Evolutionary conservation across 2,888 invertebrate species (phyloP).

Genomic region (Eupithecia inturbata): DNA sequence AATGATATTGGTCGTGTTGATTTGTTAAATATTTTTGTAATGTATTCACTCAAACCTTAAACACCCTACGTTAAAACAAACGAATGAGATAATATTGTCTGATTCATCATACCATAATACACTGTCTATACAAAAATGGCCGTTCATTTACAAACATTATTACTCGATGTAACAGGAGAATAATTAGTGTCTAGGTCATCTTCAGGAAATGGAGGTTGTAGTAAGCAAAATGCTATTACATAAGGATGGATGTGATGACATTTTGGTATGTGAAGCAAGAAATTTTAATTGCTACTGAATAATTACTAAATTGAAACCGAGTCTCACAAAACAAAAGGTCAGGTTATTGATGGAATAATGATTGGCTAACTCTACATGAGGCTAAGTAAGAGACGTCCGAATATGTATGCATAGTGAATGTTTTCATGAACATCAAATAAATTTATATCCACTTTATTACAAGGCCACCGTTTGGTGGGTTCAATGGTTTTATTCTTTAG

Average conservation of each 20-base stretch:
- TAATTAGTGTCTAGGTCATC: conserved; percentile 39
- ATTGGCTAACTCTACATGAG: background rate
- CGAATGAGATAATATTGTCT: conserved; percentile 1
- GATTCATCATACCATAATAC: background rate
- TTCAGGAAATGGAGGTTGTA: conserved; percentile 18
- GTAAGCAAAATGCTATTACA: conserved; percentile 22
- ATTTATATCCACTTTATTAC: background rate
- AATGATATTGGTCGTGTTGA: background rate
- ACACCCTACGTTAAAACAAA: background rate
- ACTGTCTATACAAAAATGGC: conserved; percentile 19
- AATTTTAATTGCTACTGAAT: conserved; percentile 17
- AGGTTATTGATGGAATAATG: background rate
- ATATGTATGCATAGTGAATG: background rate
- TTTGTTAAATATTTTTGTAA: background rate
- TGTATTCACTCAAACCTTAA: background rate
- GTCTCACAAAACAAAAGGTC: background rate
- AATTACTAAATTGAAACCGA: background rate
- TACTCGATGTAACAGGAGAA: conserved; percentile 37
- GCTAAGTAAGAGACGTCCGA: background rate
- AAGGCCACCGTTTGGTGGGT: background rate
- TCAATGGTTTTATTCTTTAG: too few relatives aligned
- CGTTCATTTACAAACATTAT: conserved; percentile 25
- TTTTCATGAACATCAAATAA: background rate
- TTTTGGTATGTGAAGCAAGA: conserved; percentile 23
- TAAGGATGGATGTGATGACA: conserved; percentile 23